Conservation (phyloP, 2,113 vertebrate species). For the Pedetes capensis region DNA sequence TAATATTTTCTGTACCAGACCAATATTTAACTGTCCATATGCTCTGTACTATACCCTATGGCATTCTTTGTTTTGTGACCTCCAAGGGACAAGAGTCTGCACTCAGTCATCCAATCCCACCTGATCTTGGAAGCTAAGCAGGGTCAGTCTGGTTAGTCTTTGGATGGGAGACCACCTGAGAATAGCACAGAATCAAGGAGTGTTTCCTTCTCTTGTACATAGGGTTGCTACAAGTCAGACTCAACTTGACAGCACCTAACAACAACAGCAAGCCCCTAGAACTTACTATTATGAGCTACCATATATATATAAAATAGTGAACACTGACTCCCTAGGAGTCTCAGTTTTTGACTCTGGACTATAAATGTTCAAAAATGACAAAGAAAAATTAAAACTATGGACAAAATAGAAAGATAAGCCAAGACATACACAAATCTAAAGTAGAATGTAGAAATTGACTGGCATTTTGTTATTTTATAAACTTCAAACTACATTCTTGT, state of each 20-base stretch:
- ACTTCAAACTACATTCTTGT: conserved; percentile 24
- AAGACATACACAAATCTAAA: background rate
- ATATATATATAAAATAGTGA: background rate
- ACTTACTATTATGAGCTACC: background rate
- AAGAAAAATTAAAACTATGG: background rate
- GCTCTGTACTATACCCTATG: background rate
- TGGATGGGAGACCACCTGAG: too few relatives aligned
- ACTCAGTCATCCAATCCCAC: too few relatives aligned
- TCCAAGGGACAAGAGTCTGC: too few relatives aligned
- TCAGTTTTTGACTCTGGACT: background rate
- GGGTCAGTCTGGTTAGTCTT: too few relatives aligned
- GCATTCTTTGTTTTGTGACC: background rate
- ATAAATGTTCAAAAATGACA: background rate
- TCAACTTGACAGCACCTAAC: too few relatives aligned
- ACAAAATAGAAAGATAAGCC: background rate
- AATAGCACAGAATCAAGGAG: too few relatives aligned
- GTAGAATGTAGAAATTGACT: background rate
- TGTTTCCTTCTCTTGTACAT: too few relatives aligned
- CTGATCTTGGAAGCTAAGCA: too few relatives aligned
- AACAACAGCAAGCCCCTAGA: too few relatives aligned
- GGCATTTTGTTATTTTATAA: conserved; percentile 25
- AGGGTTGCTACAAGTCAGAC: too few relatives aligned
- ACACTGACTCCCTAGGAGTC: background rate
- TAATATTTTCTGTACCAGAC: background rate
- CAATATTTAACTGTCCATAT: background rate